Evolutionary conservation across 1,140 invertebrate species (phyloP), one percentile per base, ranked within the genome.

Genomic region (Meloidogyne exigua): DNA sequence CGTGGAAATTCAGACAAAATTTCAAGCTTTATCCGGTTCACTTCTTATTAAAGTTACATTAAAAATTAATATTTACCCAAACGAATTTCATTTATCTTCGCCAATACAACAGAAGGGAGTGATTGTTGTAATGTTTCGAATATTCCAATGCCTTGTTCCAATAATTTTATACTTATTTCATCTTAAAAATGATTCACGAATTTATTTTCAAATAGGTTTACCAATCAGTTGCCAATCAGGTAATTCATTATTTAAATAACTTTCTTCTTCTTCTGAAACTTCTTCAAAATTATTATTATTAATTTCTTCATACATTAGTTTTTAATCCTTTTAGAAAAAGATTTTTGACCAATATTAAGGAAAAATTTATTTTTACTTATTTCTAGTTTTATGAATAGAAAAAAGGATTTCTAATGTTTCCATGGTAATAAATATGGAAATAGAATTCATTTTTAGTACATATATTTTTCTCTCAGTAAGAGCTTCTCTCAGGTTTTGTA

Each of bases 71-170:
- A n/a, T 9, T 78, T 73, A 39, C 65, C 42, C 21, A 28, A 32
- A 62, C 79, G 21, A 25, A 78, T 79, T 64, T 42, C 49, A 18
- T 78, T 63, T 42, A 64, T 78, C 62, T 78, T 44, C 15, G 76
- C 44, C 18, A 78, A 65, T 18, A 78, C 77, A 36, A 78, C 77
- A 9, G 77, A 78, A n/a, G 77, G 76, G 10, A 78, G 36, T 21
- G 77, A 42, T 26, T 64, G 26, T 32, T 78, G 77, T 28, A 78
- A 57, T 26, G 67, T 79, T 21, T 78, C 77, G 21, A 64, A 78
- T 15, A 49, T 71, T 36, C 77, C 77, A 28, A 78, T 69, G 12
- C 76, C 76, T 39, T 75, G 18, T 39, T 72, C 65, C 7, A 75
- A 42, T 44, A 75, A 62, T 44, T 42, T 67, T 18, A 75, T 65